These are phyloP conservation scores for Aphelocoma californica DNA, from an alignment of 2,797 vertebrate genomes.

Conservation along the genomic window DNA sequence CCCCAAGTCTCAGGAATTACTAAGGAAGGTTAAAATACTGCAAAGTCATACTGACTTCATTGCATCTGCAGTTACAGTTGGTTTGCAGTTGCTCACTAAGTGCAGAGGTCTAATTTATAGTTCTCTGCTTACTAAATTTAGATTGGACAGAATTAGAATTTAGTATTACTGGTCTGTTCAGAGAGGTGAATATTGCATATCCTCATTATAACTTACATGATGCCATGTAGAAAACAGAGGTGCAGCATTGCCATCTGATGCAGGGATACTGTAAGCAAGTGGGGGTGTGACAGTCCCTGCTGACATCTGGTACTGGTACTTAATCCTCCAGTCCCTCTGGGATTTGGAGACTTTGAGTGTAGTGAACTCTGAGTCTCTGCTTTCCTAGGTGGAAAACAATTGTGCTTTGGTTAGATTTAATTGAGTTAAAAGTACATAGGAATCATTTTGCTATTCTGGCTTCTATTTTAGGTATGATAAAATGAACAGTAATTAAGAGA, in stretches of 20 bases:
- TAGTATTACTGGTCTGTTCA: background rate
- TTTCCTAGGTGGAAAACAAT: background rate
- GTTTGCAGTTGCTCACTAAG: background rate
- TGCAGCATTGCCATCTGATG: background rate
- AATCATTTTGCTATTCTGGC: background rate
- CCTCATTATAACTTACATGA: background rate
- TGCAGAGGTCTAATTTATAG: background rate
- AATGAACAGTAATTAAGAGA: background rate
- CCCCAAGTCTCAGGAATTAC: background rate
- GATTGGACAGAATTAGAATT: background rate
- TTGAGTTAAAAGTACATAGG: constrained; percentile 6
- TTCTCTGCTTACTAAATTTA: background rate
- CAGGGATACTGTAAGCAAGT: background rate
- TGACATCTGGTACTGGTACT: background rate
- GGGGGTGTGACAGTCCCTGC: background rate
- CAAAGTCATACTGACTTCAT: constrained; percentile 4
- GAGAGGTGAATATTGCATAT: background rate
- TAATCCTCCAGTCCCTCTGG: background rate
- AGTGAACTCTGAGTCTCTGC: background rate
- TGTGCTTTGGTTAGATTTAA: background rate
- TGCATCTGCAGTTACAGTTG: background rate
- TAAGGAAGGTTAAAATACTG: constrained; percentile 8
- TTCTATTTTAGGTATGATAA: constrained; percentile 22
- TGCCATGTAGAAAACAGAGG: fast-evolving
- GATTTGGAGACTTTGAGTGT: background rate